Percentiles rank a stretch among this genome's conserved stretches.
phyloP scores from a whole-genome alignment of 2,888 invertebrate species.

The Coleophora flavipennella region DNA sequence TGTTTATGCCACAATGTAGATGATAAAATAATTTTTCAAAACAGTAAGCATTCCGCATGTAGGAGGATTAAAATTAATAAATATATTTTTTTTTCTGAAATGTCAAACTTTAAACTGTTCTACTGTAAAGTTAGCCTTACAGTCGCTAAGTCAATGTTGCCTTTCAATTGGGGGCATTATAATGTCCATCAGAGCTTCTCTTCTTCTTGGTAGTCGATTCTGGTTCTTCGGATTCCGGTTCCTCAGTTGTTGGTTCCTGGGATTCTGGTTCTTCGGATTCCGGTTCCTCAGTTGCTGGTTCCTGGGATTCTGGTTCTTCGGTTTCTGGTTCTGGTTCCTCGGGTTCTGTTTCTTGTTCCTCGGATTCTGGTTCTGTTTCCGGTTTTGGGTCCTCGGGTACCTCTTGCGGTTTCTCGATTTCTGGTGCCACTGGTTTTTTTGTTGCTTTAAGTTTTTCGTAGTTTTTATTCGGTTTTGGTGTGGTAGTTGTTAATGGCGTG shows the following conservation, averaged over 20 bases:
- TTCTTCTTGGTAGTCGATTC: no score
- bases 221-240: no score
- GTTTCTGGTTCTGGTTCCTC: background rate
- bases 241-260: slow-evolving; percentile 4
- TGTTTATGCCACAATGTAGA: no score
- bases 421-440: background rate
- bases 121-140: no score
- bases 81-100: no score
- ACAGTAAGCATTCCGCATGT: no score
- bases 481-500: background rate
- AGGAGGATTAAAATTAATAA: no score
- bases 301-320: background rate
- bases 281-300: slow-evolving; percentile 7
- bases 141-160: no score
- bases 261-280: slow-evolving; percentile 9
- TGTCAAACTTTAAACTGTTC: no score
- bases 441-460: background rate
- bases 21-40: no score
- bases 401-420: background rate
- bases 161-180: no score
- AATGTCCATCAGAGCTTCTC: slow-evolving; percentile 17
- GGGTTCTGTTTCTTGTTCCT: background rate
- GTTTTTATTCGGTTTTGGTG: background rate
- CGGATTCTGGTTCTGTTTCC: background rate
- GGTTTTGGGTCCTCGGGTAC: no score